Evolutionary conservation across 1,140 invertebrate genomes (phyloP).

Genomic region (Drosophila pectinifera): DNA sequence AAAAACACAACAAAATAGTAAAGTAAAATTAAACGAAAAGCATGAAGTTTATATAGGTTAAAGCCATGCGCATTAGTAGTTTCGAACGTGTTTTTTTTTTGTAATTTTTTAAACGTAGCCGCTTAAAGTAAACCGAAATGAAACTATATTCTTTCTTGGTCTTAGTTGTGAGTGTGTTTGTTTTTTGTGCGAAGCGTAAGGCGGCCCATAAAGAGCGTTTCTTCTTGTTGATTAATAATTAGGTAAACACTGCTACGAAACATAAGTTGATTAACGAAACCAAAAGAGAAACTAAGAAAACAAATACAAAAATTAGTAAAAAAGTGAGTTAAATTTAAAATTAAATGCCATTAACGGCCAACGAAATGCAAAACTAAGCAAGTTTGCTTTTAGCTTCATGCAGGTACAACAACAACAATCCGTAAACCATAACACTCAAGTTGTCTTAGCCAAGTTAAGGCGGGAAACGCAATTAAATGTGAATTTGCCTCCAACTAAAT

Average conservation of each 20-base stretch:
- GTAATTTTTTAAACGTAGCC: slow-evolving; percentile 70
- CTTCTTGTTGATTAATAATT: slow-evolving; percentile 83
- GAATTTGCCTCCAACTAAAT: slow-evolving; percentile 30
- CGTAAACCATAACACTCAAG: slow-evolving; percentile 8
- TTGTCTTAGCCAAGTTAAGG: slow-evolving; percentile 24
- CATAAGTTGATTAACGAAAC: slow-evolving; percentile 60
- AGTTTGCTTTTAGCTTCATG: slow-evolving; percentile 51
- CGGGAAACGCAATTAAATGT: slow-evolving; percentile 35
- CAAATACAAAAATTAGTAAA: slow-evolving; percentile 27
- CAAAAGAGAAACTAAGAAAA: slow-evolving; percentile 7
- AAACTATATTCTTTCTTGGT: slow-evolving; percentile 30
- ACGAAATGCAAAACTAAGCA: slow-evolving; percentile 42
- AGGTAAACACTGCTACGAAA: slow-evolving; percentile 62
- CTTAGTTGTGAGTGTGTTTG: slow-evolving; percentile 40
- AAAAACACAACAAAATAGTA: slow-evolving; percentile 19
- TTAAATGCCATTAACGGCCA: slow-evolving; percentile 41
- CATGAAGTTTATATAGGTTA: slow-evolving; percentile 64
- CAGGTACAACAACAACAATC: slow-evolving; percentile 19
- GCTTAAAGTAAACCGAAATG: slow-evolving; percentile 52
- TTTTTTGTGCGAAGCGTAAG: slow-evolving; percentile 28
- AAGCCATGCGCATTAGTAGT: slow-evolving; percentile 57
- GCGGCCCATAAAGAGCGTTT: slow-evolving; percentile 55
- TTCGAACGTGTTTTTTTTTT: slow-evolving; percentile 62
- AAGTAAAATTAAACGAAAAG: slow-evolving; percentile 32
- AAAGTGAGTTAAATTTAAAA: slow-evolving; percentile 54